These are phyloP conservation scores for Cynocephalus volans DNA, from an alignment of 2,113 vertebrate genomes.

Conservation along the genomic window DNA sequence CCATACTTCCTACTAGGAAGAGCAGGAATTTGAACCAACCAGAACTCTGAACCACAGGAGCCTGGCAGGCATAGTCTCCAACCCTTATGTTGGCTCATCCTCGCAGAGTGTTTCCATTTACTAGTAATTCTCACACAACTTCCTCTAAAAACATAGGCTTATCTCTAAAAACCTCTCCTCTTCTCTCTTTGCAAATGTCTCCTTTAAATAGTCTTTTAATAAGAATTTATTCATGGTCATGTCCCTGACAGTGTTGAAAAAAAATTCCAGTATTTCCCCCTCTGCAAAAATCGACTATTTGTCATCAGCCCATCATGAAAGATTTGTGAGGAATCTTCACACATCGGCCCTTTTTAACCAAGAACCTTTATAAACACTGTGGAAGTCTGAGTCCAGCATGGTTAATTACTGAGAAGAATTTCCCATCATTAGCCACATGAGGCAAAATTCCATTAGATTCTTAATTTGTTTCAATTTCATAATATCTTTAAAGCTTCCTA, in stretches of 20 bases:
- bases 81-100: not conserved
- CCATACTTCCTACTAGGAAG: accelerated
- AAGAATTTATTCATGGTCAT: not conserved
- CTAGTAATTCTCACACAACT: not conserved
- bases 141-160: not conserved
- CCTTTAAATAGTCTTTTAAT: not conserved
- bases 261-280: not conserved
- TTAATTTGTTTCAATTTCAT: conserved; percentile 44
- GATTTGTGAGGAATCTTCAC: not conserved
- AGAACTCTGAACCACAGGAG: not conserved
- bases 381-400: not conserved
- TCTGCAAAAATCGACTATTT: not conserved
- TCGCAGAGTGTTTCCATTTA: not conserved
- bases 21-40: not conserved
- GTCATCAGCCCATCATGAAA: not conserved
- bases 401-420: not conserved
- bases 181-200: conserved; percentile 30
- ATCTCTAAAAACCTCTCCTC: not conserved
- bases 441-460: not conserved
- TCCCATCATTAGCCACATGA: not conserved
- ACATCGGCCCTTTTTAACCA: not conserved
- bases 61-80: not conserved
- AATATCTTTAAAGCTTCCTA: conserved; percentile 20
- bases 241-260: not conserved
- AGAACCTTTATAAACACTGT: not conserved